These are phyloP conservation scores for Carollia perspicillata DNA, from an alignment of 2,113 vertebrate species.

Conservation along the genomic window DNA sequence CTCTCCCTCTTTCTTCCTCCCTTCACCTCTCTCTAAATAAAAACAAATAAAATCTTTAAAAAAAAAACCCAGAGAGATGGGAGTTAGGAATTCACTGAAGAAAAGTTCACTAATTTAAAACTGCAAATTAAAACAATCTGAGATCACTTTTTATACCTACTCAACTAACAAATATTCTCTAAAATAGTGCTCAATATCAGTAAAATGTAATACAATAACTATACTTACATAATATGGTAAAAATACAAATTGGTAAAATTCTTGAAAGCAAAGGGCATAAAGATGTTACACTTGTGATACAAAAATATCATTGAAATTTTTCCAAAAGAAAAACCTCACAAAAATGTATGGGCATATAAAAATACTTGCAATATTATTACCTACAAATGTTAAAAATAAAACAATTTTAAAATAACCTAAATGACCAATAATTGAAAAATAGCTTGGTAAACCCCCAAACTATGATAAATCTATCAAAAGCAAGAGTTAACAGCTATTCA, in stretches of 20 bases:
- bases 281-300: background rate
- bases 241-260: background rate
- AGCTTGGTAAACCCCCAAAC: slow-evolving; percentile 27
- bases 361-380: background rate
- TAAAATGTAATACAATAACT: slow-evolving; percentile 22
- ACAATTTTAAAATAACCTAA: background rate
- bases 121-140: slow-evolving; percentile 13
- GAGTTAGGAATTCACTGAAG: background rate
- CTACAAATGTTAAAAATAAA: background rate
- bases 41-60: too few species aligned
- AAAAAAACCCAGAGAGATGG: background rate
- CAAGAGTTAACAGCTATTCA: background rate
- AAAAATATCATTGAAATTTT: slow-evolving; percentile 27
- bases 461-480: background rate
- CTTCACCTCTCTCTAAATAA: too few species aligned
- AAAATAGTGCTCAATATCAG: background rate
- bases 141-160: background rate
- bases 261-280: slow-evolving; percentile 3
- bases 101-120: slow-evolving; percentile 12
- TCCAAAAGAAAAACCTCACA: slow-evolving; percentile 33
- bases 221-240: background rate
- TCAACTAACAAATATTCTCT: slow-evolving; percentile 17
- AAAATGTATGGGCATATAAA: slow-evolving; percentile 14
- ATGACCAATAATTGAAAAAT: background rate
- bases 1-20: too few species aligned